These are phyloP conservation scores for Pasiphila rectangulata DNA, from an alignment of 2,888 invertebrate species.

Conservation along the genomic window DNA sequence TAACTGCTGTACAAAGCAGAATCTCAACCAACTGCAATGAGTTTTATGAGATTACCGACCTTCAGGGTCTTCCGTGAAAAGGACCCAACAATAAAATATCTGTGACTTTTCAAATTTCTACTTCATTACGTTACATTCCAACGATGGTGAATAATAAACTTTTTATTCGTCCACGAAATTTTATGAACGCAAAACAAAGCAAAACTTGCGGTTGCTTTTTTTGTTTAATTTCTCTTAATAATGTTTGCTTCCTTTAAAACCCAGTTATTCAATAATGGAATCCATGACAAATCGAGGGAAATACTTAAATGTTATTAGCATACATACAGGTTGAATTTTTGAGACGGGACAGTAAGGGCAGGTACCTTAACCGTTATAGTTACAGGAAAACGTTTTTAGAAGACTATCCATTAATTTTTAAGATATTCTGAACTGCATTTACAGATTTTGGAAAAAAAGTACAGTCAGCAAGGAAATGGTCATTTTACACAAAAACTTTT, in stretches of 20 bases:
- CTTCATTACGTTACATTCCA: slow-evolving; percentile 10
- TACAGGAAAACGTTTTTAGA: too few species aligned
- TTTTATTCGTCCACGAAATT: slow-evolving; percentile 2
- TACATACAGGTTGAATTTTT: too few species aligned
- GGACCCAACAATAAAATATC: slow-evolving; percentile 10
- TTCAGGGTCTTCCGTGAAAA: slow-evolving; percentile 7
- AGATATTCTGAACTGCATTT: too few species aligned
- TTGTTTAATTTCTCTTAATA: not conserved
- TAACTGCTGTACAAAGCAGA: not conserved
- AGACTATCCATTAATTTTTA: too few species aligned
- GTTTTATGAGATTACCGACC: slow-evolving; percentile 13
- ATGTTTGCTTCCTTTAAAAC: not conserved
- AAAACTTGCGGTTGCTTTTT: not conserved
- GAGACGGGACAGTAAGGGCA: too few species aligned
- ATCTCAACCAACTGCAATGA: slow-evolving; percentile 5
- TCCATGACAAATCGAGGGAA: too few species aligned
- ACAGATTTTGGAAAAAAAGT: too few species aligned
- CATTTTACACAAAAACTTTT: too few species aligned
- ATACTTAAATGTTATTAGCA: too few species aligned
- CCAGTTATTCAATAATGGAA: too few species aligned
- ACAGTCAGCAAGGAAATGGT: too few species aligned
- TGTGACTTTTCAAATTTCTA: slow-evolving; percentile 14
- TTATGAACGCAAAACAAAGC: slow-evolving; percentile 1
- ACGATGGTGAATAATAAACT: slow-evolving; percentile 7
- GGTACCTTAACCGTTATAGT: too few species aligned